A percentile compares a stretch with the other conserved stretches of the same genome.
phyloP scores from a whole-genome alignment of 2,113 vertebrate species.

The Cisticola juncidis region DNA sequence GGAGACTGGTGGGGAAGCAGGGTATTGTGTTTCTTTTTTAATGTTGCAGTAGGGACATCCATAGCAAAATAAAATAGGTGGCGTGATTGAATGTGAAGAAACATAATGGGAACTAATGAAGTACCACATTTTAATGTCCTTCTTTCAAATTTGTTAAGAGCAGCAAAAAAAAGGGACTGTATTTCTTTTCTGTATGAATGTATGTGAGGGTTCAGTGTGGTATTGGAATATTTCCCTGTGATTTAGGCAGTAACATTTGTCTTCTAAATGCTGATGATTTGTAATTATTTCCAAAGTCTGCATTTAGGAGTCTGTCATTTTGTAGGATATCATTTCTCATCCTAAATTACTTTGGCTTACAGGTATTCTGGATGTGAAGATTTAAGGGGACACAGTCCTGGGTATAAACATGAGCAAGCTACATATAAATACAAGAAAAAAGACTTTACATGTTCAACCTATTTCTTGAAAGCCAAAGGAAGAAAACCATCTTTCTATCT shows the following conservation, averaged over 20 bases:
- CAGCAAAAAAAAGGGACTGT: background rate
- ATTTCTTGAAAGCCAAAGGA: background rate
- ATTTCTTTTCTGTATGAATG: background rate
- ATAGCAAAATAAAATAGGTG: background rate
- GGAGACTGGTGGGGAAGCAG: background rate
- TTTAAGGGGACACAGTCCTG: background rate
- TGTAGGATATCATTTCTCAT: background rate
- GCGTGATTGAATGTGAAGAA: background rate
- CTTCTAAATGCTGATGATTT: background rate
- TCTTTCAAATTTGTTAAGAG: background rate
- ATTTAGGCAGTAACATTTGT: background rate
- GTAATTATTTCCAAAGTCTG: background rate
- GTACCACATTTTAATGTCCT: background rate
- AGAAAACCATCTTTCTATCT: background rate
- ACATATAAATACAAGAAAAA: background rate
- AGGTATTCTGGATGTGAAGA: background rate
- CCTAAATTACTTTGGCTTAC: background rate
- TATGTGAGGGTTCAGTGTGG: background rate
- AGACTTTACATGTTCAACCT: background rate
- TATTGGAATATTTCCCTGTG: background rate
- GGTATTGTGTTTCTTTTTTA: background rate
- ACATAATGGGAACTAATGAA: background rate
- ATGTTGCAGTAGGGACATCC: background rate
- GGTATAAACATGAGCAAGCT: background rate
- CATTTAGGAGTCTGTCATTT: conserved; percentile 22